phyloP scores from a whole-genome alignment of 2,797 vertebrate species.

The Microchirus variegatus region DNA sequence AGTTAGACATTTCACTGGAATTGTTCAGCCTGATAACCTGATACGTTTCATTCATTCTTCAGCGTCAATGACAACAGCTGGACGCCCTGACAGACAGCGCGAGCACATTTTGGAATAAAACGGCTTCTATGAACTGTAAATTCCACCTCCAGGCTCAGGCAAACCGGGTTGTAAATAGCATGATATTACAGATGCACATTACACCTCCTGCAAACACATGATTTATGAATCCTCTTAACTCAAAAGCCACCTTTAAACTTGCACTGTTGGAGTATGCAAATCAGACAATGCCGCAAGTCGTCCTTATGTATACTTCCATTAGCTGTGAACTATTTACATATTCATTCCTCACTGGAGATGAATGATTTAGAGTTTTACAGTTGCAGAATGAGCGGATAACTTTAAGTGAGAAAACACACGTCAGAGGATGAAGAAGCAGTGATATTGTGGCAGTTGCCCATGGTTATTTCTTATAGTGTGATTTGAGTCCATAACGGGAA shows the following conservation, averaged over 20 bases:
- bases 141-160: conserved; percentile 27
- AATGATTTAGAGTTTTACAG: conserved; percentile 32
- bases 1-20: too few relatives aligned
- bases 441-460: neutral
- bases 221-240: conserved; percentile 73
- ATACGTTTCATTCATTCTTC: too few relatives aligned
- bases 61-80: conserved; percentile 26
- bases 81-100: conserved; percentile 5
- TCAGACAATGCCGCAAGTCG: conserved; percentile 34
- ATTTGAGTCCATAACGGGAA: conserved; percentile 15
- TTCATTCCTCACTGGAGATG: conserved; percentile 36
- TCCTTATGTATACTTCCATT: conserved; percentile 57
- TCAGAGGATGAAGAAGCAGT: conserved; percentile 6
- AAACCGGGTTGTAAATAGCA: conserved; percentile 63
- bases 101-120: conserved; percentile 13
- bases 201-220: conserved; percentile 54
- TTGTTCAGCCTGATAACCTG: too few relatives aligned
- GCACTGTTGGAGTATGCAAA: conserved; percentile 65
- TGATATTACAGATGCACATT: conserved; percentile 59
- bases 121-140: conserved; percentile 18
- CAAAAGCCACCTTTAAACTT: conserved; percentile 65
- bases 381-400: conserved; percentile 9
- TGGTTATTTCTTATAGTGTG: conserved; percentile 3
- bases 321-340: conserved; percentile 59
- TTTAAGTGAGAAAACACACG: conserved; percentile 2